These are phyloP conservation scores for Tiliacea aurago DNA, from an alignment of 2,888 invertebrate genomes.

Conservation along the genomic window DNA sequence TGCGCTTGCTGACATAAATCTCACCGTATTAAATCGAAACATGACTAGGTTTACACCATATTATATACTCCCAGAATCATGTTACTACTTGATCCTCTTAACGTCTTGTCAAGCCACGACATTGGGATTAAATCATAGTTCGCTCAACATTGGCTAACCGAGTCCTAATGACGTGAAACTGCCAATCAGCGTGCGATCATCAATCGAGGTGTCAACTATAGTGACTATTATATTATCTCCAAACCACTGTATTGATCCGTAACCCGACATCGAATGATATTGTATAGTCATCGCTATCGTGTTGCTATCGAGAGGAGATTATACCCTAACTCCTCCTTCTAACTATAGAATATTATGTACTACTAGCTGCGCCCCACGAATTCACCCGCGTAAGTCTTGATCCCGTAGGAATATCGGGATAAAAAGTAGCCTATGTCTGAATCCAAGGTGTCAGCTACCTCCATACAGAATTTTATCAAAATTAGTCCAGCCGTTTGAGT, in stretches of 20 bases:
- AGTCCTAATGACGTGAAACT: conserved; percentile 29
- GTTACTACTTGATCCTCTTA: not conserved
- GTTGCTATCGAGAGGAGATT: not conserved
- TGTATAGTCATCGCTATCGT: conserved; percentile 1
- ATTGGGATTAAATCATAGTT: conserved; percentile 14
- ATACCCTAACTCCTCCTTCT: not conserved
- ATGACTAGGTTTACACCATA: not conserved
- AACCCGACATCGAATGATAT: not conserved
- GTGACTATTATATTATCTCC: conserved; percentile 31
- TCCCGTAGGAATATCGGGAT: too few relatives aligned
- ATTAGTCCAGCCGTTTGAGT: too few relatives aligned
- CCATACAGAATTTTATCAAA: too few relatives aligned
- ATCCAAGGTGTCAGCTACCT: too few relatives aligned
- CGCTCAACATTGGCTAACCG: not conserved
- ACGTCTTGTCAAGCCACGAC: not conserved
- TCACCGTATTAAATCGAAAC: not conserved
- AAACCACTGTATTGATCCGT: not conserved
- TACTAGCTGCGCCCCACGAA: too few relatives aligned
- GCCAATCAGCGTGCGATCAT: conserved; percentile 25
- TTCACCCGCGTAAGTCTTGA: too few relatives aligned
- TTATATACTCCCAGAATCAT: not conserved
- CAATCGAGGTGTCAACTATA: conserved; percentile 33
- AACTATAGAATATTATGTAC: not conserved
- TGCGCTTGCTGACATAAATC: not conserved
- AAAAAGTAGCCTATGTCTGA: too few relatives aligned